A percentile compares a stretch with the other conserved stretches of the same genome.
These are phyloP conservation scores for Campylomormyrus numenius DNA, from an alignment of 2,113 vertebrate species.

Conservation along the genomic window DNA sequence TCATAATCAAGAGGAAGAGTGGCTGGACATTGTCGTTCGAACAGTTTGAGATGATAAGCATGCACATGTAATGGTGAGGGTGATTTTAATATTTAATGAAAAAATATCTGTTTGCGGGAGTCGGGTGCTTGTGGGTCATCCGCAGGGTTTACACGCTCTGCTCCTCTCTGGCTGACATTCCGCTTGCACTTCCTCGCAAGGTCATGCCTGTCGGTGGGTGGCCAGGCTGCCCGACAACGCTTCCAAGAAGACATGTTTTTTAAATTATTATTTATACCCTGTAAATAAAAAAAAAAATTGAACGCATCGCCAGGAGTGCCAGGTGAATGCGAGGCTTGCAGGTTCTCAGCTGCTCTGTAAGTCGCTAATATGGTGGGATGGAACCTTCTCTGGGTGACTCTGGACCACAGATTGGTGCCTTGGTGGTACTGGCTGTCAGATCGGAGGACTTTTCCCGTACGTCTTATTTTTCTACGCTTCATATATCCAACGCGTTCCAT, in stretches of 20 bases:
- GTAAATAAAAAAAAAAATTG: neutral
- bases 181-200: conserved; percentile 55
- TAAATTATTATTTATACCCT: conserved; percentile 1
- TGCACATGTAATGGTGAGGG: conserved; percentile 34
- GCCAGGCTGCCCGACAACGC: conserved; percentile 45
- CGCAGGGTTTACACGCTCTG: conserved; percentile 38
- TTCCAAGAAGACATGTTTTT: conserved; percentile 50
- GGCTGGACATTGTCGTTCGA: conserved; percentile 30
- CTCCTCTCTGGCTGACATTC: conserved; percentile 47
- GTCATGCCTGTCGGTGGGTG: conserved; percentile 53
- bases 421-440: neutral
- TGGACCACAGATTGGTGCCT: conserved; percentile 47
- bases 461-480: no score
- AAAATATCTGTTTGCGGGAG: conserved; percentile 38
- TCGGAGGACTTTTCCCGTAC: neutral
- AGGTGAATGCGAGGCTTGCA: conserved; percentile 28
- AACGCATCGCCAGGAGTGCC: conserved; percentile 6
- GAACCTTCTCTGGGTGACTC: conserved; percentile 44
- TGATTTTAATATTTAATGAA: conserved; percentile 40
- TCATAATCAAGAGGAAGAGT: neutral
- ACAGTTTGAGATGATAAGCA: conserved; percentile 16
- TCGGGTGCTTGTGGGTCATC: conserved; percentile 36
- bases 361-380: conserved; percentile 22
- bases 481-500: neutral
- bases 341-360: conserved; percentile 24